A percentile compares a stretch with the other conserved stretches of the same genome.
phyloP scores from a whole-genome alignment of 2,113 vertebrate species.

The Tympanuchus pallidicinctus region DNA sequence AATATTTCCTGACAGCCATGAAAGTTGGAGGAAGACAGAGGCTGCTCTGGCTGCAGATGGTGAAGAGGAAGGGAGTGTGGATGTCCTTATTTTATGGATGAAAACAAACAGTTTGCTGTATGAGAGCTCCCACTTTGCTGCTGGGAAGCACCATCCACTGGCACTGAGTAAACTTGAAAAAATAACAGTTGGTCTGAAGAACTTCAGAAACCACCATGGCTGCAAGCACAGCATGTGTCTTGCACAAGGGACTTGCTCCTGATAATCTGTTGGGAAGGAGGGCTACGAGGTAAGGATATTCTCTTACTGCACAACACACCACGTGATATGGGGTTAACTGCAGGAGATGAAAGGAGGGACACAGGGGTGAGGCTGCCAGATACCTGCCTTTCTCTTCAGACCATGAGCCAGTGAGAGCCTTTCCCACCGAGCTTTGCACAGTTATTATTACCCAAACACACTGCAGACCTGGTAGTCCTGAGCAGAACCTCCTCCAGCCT shows the following conservation, averaged over 20 bases:
- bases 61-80: background rate
- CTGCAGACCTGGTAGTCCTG: background rate
- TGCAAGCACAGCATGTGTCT: background rate
- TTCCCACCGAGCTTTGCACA: rapidly evolving
- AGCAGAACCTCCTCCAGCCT: background rate
- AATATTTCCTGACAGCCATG: background rate
- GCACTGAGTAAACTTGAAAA: background rate
- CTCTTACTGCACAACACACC: rapidly evolving
- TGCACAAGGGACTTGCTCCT: background rate
- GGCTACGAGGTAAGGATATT: background rate
- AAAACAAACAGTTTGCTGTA: background rate
- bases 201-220: background rate
- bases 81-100: background rate
- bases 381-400: background rate
- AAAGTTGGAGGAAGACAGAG: background rate
- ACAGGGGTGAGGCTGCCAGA: background rate
- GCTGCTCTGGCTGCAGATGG: background rate
- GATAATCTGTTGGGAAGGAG: background rate
- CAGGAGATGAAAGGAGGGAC: background rate
- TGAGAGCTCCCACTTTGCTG: background rate
- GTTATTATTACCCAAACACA: rapidly evolving
- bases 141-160: background rate
- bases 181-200: background rate
- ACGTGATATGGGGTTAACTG: rapidly evolving
- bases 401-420: background rate